Percentiles rank a stretch among this genome's conserved stretches.
Conservation (phyloP, 1,140 invertebrate species). For the Bombus turneri region DNA sequence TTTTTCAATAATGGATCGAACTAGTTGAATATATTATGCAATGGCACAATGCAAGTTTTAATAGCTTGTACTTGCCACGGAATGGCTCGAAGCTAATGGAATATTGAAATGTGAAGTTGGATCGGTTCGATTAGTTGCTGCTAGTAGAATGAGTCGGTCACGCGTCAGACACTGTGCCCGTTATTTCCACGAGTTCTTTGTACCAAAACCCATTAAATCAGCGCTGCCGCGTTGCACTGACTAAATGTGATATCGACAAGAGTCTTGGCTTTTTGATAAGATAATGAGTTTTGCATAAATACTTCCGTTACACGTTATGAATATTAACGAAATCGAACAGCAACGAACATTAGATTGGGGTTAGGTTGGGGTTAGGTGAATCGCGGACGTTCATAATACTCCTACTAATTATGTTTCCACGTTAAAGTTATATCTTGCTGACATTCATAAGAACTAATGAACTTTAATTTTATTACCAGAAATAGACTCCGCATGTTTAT, state of each 20-base stretch:
- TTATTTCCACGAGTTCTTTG: background rate
- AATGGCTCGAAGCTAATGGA: background rate
- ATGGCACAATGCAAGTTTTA: background rate
- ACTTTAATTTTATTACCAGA: background rate
- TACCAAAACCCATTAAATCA: background rate
- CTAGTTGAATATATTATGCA: background rate
- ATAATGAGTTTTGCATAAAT: background rate
- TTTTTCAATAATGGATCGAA: background rate
- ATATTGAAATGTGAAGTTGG: constrained; percentile 3
- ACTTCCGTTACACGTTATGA: background rate
- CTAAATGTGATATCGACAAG: constrained; percentile 1
- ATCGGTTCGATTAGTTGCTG: background rate
- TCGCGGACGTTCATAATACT: background rate
- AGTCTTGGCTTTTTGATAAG: background rate
- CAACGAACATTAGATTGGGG: background rate
- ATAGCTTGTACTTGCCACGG: background rate
- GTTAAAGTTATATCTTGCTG: background rate
- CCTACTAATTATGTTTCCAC: background rate
- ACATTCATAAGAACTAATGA: background rate
- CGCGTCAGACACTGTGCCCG: constrained; percentile 25
- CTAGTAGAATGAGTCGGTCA: constrained; percentile 24
- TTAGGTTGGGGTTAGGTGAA: too few species aligned
- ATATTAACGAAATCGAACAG: background rate
- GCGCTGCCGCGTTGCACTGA: background rate
- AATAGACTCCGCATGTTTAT: background rate